Percentiles rank a stretch among this genome's conserved stretches.
These are phyloP conservation scores for Phataginus tricuspis DNA, from an alignment of 2,797 vertebrate species.

Conservation along the genomic window DNA sequence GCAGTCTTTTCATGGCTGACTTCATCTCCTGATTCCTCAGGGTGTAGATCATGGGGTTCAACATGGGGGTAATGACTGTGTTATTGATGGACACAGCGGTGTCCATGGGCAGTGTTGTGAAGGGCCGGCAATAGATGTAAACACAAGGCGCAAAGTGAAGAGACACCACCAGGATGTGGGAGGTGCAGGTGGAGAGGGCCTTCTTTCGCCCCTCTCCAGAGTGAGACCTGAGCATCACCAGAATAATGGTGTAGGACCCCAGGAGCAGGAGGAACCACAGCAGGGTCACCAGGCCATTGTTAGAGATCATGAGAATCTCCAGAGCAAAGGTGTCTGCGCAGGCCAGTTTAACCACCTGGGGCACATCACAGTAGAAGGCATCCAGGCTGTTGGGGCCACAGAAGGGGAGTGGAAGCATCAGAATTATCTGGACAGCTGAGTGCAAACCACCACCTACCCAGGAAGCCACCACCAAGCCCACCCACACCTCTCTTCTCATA, in stretches of 20 bases:
- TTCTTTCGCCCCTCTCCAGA: slow-evolving; percentile 53
- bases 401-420: slow-evolving; percentile 72
- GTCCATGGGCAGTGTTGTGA: slow-evolving; percentile 72
- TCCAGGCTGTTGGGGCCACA: slow-evolving; percentile 77
- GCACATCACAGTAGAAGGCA: slow-evolving; percentile 79
- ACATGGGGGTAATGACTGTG: slow-evolving; percentile 78
- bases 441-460: slow-evolving; percentile 72
- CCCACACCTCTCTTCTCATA: slow-evolving; percentile 69
- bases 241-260: slow-evolving; percentile 69
- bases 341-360: slow-evolving; percentile 74
- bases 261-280: slow-evolving; percentile 79
- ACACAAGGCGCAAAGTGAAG: slow-evolving; percentile 75
- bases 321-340: slow-evolving; percentile 64
- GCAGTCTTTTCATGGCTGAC: slow-evolving; percentile 71
- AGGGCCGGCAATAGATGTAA: slow-evolving; percentile 78
- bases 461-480: slow-evolving; percentile 63
- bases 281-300: slow-evolving; percentile 78
- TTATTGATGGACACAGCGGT: slow-evolving; percentile 78
- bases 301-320: slow-evolving; percentile 79
- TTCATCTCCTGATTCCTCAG: slow-evolving; percentile 81
- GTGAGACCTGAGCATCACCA: slow-evolving; percentile 62
- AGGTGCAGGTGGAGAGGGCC: slow-evolving; percentile 76
- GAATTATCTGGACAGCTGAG: slow-evolving; percentile 61
- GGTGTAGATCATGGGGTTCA: slow-evolving; percentile 82
- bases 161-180: slow-evolving; percentile 78